A percentile compares a stretch with the other conserved stretches of the same genome.
Evolutionary conservation across 1,140 invertebrate species (phyloP).

Genomic region (Metopolophium dirhodum): DNA sequence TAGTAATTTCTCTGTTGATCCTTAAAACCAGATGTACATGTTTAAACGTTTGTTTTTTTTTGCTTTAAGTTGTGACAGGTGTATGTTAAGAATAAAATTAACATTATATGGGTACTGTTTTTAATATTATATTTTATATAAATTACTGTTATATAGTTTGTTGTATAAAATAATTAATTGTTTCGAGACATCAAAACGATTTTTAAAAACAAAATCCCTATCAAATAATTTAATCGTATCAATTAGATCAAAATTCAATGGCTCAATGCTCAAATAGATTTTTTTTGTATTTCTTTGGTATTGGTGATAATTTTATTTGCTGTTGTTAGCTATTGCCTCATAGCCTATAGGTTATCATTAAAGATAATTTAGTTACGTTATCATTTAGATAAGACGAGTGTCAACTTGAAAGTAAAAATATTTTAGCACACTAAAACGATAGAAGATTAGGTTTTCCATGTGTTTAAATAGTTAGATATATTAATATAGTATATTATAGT

Average conservation of each 20-base stretch:
- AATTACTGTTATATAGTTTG: not conserved
- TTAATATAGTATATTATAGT: not conserved
- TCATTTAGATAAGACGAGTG: not conserved
- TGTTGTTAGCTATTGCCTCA: not conserved
- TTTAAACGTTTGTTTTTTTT: not conserved
- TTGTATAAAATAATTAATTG: not conserved
- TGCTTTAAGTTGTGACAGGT: not conserved
- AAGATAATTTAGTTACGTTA: no score
- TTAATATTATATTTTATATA: slow-evolving; percentile 1
- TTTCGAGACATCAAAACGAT: not conserved
- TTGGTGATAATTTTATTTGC: not conserved
- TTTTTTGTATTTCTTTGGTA: not conserved
- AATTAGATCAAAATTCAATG: not conserved
- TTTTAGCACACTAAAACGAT: not conserved
- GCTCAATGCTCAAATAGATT: not conserved
- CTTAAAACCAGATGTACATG: slow-evolving; percentile 19
- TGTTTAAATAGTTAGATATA: not conserved
- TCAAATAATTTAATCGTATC: not conserved
- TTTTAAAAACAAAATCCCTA: slow-evolving; percentile 23
- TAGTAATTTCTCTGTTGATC: not conserved
- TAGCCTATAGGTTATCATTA: not conserved
- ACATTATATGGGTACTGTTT: not conserved
- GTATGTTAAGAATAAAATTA: slow-evolving; percentile 42
- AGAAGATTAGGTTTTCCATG: not conserved
- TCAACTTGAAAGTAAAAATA: not conserved